Percentiles rank a stretch among this genome's conserved stretches.
phyloP scores from a whole-genome alignment of 2,888 invertebrate species.

The Torymus tubicola region DNA sequence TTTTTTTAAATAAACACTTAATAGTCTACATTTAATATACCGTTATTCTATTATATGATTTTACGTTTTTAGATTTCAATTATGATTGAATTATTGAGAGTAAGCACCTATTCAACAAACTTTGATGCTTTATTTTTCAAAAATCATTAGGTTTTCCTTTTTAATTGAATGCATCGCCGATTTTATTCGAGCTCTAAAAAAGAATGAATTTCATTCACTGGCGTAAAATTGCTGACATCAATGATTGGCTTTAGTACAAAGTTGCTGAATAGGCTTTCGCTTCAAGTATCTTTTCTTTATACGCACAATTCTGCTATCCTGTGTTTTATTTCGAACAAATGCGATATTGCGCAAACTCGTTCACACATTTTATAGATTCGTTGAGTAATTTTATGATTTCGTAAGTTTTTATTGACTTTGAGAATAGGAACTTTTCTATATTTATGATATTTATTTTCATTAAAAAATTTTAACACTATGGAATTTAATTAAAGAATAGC shows the following conservation, averaged over 20 bases:
- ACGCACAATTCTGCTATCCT: constrained; percentile 15
- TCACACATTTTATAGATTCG: background rate
- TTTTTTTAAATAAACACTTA: too few relatives aligned
- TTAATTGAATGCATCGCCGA: constrained; percentile 1
- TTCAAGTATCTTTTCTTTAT: background rate
- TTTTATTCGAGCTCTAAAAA: constrained; percentile 11
- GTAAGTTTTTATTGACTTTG: too few relatives aligned
- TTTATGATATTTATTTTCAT: too few relatives aligned
- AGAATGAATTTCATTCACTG: constrained; percentile 10
- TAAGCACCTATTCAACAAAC: background rate
- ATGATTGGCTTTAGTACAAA: constrained; percentile 23
- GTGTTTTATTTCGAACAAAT: constrained; percentile 26
- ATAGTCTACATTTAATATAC: too few relatives aligned
- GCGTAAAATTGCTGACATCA: constrained; percentile 30
- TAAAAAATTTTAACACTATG: too few relatives aligned
- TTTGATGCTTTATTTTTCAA: background rate
- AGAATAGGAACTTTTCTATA: too few relatives aligned
- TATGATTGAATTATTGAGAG: too few relatives aligned
- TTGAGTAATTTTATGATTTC: background rate
- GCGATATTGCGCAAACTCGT: background rate
- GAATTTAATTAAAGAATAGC: too few relatives aligned
- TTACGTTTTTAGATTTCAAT: too few relatives aligned
- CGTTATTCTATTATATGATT: too few relatives aligned
- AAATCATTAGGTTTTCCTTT: background rate
- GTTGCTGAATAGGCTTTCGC: constrained; percentile 27